Percentiles rank a stretch among this genome's conserved stretches.
Evolutionary conservation across 2,797 vertebrate species (phyloP).

Genomic region (Xyrichtys novacula): DNA sequence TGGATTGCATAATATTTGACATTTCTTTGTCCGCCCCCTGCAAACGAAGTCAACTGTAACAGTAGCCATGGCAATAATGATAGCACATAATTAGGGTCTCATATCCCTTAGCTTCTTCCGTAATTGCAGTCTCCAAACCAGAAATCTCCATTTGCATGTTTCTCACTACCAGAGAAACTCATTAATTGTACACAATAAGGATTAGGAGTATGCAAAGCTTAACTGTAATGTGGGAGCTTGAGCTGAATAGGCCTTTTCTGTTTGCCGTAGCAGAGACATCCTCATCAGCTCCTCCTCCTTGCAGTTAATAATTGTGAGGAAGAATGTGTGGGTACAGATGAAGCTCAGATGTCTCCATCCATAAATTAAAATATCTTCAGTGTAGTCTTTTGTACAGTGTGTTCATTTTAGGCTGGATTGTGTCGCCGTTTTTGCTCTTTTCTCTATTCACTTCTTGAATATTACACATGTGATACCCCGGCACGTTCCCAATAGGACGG

Average conservation of each 20-base stretch:
- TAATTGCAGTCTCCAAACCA: slow-evolving; percentile 80
- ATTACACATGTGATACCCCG: slow-evolving; percentile 8
- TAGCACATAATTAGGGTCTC: slow-evolving; percentile 80
- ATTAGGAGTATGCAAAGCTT: slow-evolving; percentile 79
- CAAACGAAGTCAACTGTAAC: slow-evolving; percentile 72
- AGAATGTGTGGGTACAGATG: slow-evolving; percentile 53
- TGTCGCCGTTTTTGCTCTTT: slow-evolving; percentile 23
- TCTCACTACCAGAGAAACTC: slow-evolving; percentile 81
- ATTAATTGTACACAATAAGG: slow-evolving; percentile 86
- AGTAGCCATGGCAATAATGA: slow-evolving; percentile 82
- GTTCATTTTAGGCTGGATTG: slow-evolving; percentile 33
- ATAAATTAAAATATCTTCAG: slow-evolving; percentile 35
- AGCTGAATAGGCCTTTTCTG: slow-evolving; percentile 70
- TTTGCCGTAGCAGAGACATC: slow-evolving; percentile 61
- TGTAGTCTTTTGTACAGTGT: slow-evolving; percentile 10
- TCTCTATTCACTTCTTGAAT: slow-evolving; percentile 4
- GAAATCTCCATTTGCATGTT: slow-evolving; percentile 84
- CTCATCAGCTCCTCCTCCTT: slow-evolving; percentile 72
- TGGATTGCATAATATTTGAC: slow-evolving; percentile 57
- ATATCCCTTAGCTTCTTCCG: slow-evolving; percentile 76
- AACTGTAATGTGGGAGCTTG: slow-evolving; percentile 77
- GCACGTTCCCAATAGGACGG: background rate
- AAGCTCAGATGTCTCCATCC: slow-evolving; percentile 44
- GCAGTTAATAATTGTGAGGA: slow-evolving; percentile 51
- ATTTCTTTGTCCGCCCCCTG: slow-evolving; percentile 48